phyloP scores from a whole-genome alignment of 92 coral and sea anemone species.

The Diadumene lineata region DNA sequence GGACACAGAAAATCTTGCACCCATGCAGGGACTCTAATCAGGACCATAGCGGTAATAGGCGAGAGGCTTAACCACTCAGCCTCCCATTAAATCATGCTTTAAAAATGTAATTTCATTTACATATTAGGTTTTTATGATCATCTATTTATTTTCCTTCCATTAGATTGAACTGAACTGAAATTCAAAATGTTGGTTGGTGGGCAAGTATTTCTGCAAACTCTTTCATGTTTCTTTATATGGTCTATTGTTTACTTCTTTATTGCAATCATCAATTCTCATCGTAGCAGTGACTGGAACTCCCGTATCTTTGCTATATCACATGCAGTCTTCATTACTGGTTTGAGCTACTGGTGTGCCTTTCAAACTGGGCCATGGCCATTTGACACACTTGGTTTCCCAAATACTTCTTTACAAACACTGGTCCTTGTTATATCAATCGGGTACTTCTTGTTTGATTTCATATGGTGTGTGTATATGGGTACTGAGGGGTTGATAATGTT shows the following conservation, averaged over 20 bases:
- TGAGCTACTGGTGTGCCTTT: constrained; percentile 77
- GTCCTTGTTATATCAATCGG: constrained; percentile 77
- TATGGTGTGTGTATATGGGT: constrained; percentile 87
- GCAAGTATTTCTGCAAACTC: constrained; percentile 4
- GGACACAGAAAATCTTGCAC: too few relatives aligned
- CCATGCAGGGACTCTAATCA: too few relatives aligned
- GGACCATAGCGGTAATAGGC: too few relatives aligned
- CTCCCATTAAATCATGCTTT: too few relatives aligned
- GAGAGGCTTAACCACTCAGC: too few relatives aligned
- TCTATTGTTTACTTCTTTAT: constrained; percentile 56
- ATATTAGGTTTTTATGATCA: too few relatives aligned
- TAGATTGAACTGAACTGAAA: too few relatives aligned
- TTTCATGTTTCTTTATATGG: constrained; percentile 74
- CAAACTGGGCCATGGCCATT: constrained; percentile 96
- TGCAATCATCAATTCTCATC: constrained; percentile 55
- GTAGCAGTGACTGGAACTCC: constrained; percentile 90
- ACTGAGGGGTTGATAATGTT: constrained; percentile 92
- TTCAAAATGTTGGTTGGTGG: constrained; percentile 3
- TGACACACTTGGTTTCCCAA: constrained; percentile 72
- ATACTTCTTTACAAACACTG: constrained; percentile 73
- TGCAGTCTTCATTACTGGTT: constrained; percentile 58
- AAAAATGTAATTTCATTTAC: too few relatives aligned
- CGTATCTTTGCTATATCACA: constrained; percentile 74
- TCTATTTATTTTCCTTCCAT: too few relatives aligned
- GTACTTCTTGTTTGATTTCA: constrained; percentile 85